These are phyloP conservation scores for Pelobates fuscus DNA, from an alignment of 2,113 vertebrate genomes.

Conservation along the genomic window DNA sequence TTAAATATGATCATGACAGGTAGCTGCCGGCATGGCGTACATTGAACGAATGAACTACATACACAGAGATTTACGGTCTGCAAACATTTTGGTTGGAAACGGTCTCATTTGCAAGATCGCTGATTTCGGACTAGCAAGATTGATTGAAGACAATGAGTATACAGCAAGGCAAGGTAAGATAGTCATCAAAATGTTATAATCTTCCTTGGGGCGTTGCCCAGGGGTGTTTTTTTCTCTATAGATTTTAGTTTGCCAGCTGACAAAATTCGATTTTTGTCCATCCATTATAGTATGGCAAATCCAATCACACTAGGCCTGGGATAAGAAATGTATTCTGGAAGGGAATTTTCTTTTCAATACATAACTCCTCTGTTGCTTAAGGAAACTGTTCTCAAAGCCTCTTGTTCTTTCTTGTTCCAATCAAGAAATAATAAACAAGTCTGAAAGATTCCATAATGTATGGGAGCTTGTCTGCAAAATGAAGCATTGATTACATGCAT, in stretches of 20 bases:
- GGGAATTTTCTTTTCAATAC: not conserved
- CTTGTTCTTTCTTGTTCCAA: not conserved
- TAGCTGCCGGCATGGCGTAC: constrained; percentile 94
- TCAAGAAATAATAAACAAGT: not conserved
- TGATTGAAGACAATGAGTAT: constrained; percentile 98
- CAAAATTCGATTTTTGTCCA: too few relatives aligned
- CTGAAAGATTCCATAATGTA: not conserved
- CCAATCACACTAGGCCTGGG: too few relatives aligned
- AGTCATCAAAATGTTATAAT: not conserved
- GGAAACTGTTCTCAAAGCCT: not conserved
- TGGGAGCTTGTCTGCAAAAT: not conserved
- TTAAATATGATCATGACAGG: too few relatives aligned
- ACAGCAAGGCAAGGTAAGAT: constrained; percentile 91
- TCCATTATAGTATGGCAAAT: too few relatives aligned
- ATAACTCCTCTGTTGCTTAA: not conserved
- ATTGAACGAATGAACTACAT: constrained; percentile 99
- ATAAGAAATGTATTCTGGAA: too few relatives aligned
- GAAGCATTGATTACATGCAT: constrained; percentile 2
- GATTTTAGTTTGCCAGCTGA: too few relatives aligned
- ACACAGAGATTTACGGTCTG: constrained; percentile 92
- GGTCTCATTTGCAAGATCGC: constrained; percentile 96
- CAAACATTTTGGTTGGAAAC: constrained; percentile 95
- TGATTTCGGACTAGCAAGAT: constrained; percentile 90
- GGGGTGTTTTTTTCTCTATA: too few relatives aligned
- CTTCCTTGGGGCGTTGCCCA: too few relatives aligned